Conservation (phyloP, 2,113 vertebrate species). For the Eidolon helvum region DNA sequence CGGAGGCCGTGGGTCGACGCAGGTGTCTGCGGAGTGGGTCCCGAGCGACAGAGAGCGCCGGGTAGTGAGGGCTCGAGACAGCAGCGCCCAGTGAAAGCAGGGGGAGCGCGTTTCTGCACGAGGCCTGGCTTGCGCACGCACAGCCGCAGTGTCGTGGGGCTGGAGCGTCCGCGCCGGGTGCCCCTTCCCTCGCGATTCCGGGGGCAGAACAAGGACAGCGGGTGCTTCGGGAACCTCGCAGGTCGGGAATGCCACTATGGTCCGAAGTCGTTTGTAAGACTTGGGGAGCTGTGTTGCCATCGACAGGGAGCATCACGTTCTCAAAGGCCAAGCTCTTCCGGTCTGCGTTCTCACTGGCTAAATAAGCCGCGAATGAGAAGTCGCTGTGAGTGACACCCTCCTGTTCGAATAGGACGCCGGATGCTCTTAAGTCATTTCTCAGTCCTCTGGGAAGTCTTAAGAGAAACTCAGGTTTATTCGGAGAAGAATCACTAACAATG, state of each 20-base stretch:
- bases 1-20: background rate
- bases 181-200: background rate
- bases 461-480: background rate
- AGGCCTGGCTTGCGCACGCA: background rate
- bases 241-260: background rate
- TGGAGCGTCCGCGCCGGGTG: background rate
- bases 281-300: slow-evolving; percentile 41
- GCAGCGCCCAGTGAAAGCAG: background rate
- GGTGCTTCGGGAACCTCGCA: background rate
- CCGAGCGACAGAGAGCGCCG: background rate
- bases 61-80: background rate
- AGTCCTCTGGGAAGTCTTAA: background rate
- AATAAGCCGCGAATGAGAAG: background rate
- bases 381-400: background rate
- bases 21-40: background rate
- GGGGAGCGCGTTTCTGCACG: background rate
- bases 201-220: background rate
- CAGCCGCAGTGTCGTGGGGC: background rate
- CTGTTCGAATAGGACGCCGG: background rate
- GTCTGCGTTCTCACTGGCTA: background rate
- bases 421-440: background rate
- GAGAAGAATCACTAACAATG: background rate
- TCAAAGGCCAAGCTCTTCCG: slow-evolving; percentile 36
- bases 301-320: background rate
- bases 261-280: slow-evolving; percentile 32